A percentile compares a stretch with the other conserved stretches of the same genome.
Evolutionary conservation across 2,113 vertebrate species (phyloP).

Genomic region (Fregetta grallaria): DNA sequence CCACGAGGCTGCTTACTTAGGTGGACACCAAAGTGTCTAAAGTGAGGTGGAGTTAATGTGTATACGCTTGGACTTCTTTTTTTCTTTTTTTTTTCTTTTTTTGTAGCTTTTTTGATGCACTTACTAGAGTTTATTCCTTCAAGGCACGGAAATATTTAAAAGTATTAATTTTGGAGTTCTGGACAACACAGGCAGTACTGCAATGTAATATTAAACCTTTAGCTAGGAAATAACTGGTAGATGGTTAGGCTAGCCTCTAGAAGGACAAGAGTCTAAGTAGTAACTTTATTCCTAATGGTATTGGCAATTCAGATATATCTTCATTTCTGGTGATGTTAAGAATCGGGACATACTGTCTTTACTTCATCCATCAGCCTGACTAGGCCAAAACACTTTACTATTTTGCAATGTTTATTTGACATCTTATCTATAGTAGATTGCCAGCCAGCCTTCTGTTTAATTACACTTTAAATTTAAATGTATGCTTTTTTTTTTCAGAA

Average conservation of each 20-base stretch:
- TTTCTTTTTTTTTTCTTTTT: too few species aligned
- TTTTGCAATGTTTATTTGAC: neutral
- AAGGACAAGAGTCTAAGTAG: neutral
- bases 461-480: neutral
- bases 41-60: neutral
- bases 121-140: neutral
- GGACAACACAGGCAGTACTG: neutral
- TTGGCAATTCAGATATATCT: neutral
- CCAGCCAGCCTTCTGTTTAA: neutral
- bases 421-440: neutral
- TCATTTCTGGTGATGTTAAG: neutral
- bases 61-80: neutral
- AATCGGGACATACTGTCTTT: neutral
- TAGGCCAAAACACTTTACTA: neutral
- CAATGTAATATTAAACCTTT: neutral
- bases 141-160: neutral
- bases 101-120: neutral
- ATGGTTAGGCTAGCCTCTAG: neutral
- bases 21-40: neutral
- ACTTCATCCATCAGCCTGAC: neutral
- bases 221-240: neutral
- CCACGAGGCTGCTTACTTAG: too few species aligned
- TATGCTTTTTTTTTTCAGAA: neutral
- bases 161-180: neutral
- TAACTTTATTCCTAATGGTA: neutral